phyloP scores from a whole-genome alignment of 2,888 invertebrate species.

The Drosophila flavopinicola region DNA sequence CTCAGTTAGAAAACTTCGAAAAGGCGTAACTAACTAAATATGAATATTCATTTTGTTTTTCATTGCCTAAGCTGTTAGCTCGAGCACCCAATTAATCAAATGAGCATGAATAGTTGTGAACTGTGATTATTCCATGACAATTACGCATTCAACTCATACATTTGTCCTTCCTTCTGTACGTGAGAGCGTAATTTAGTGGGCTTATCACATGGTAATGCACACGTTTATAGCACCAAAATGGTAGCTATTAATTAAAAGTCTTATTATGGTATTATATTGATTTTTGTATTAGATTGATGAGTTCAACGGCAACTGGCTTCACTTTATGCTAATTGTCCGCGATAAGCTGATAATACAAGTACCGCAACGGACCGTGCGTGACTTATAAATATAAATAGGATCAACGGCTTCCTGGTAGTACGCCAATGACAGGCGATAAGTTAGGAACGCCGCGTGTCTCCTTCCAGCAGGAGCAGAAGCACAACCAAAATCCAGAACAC shows the following conservation, averaged over 20 bases:
- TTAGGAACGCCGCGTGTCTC: conserved; percentile 35
- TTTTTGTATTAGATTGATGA: conserved; percentile 53
- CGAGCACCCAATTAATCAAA: conserved; percentile 17
- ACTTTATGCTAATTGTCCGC: conserved; percentile 41
- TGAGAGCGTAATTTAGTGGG: conserved; percentile 29
- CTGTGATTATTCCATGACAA: conserved; percentile 34
- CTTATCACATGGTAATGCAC: conserved; percentile 44
- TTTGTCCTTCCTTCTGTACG: not conserved
- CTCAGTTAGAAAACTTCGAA: too few species aligned
- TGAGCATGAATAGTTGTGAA: conserved; percentile 10
- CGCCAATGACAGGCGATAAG: conserved; percentile 57
- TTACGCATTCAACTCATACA: conserved; percentile 15
- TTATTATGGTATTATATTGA: conserved; percentile 61
- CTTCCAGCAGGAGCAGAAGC: conserved; percentile 30
- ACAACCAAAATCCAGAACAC: conserved; percentile 12
- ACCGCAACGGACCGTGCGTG: conserved; percentile 20
- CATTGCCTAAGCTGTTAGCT: not conserved
- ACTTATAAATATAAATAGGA: conserved; percentile 56
- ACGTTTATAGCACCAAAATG: conserved; percentile 52
- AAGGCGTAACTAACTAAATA: too few species aligned
- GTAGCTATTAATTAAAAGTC: conserved; percentile 66
- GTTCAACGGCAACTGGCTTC: conserved; percentile 27
- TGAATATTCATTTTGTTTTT: not conserved
- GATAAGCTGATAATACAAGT: conserved; percentile 66
- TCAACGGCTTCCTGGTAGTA: conserved; percentile 30